Conservation (phyloP, 2,113 vertebrate species). For the Motacilla tschutschensis region DNA sequence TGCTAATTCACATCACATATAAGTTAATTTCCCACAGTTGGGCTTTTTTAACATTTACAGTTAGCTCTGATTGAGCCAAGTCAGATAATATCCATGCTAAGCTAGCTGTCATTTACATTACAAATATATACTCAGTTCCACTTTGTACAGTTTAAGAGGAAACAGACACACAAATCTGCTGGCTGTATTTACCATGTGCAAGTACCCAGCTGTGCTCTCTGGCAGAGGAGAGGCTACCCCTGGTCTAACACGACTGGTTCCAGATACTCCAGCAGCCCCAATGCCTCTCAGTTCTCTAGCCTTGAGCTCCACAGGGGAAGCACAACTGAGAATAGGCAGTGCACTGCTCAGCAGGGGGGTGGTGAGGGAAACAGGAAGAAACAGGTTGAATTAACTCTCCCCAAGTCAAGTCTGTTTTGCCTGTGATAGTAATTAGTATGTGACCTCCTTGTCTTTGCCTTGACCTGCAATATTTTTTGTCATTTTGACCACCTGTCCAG, state of each 20-base stretch:
- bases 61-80: neutral
- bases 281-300: neutral
- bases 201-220: neutral
- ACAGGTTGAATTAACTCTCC: neutral
- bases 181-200: neutral
- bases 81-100: neutral
- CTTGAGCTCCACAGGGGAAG: neutral
- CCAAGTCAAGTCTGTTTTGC: neutral
- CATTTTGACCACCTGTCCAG: neutral
- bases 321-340: neutral
- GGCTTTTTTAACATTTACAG: neutral
- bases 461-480: neutral
- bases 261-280: accelerated
- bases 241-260: accelerated
- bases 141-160: neutral
- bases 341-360: accelerated
- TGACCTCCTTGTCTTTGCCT: neutral
- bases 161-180: neutral
- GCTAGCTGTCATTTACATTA: neutral
- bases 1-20: neutral
- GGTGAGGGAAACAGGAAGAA: neutral
- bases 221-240: neutral
- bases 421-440: neutral
- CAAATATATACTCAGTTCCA: neutral
- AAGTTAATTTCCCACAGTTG: neutral